Evolutionary conservation across 2,113 vertebrate genomes (phyloP), one percentile per base, ranked within the genome.

Genomic region (Perognathus longimembris): DNA sequence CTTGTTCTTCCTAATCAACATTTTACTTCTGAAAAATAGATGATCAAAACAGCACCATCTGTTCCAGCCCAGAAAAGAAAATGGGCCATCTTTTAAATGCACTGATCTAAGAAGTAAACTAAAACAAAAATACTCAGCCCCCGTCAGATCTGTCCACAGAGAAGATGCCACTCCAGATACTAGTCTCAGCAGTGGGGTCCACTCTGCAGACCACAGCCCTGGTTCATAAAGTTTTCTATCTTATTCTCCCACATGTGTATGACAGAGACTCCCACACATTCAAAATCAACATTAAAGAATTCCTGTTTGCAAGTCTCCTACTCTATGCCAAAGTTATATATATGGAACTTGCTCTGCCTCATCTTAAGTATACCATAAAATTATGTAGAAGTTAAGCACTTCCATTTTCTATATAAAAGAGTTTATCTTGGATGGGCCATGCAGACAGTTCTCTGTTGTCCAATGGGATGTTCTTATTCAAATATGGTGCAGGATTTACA

Each of bases 41-140:
- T 78, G 89, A 83, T 88, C 77, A 89, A 90, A 94, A 91, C 70
- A 95, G 45, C 32, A 96, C 88, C 85, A 94, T 76, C 88, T 91
- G 78, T 38, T 63, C 34, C 28, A 67, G 38, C 11, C 63, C 70
- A 67, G 40, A 40, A 59, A 54, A 70, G 17, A 89, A 94, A 95
- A 59, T 21, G 42, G 32, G 71, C 34, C 59, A 14, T 63, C 54
- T 92, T 70, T 61, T 82, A 93, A 95, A 88, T 6, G 38, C 34
- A 85, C 26, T 42, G 64, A 89, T 77, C 28, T 82, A 63, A 89
- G 57, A 89, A 94, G 67, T 78, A 64, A 93, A 90, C 1, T 26
- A 70, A 89, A 66, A 89, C 40, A 73, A 83, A 73, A 61, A 67
- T 42, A 64, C 1, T 67, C 63, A n/a, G 38, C 42, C 11, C 7